Conservation (phyloP, 2,888 invertebrate species). For the Leucophenga maculata region DNA sequence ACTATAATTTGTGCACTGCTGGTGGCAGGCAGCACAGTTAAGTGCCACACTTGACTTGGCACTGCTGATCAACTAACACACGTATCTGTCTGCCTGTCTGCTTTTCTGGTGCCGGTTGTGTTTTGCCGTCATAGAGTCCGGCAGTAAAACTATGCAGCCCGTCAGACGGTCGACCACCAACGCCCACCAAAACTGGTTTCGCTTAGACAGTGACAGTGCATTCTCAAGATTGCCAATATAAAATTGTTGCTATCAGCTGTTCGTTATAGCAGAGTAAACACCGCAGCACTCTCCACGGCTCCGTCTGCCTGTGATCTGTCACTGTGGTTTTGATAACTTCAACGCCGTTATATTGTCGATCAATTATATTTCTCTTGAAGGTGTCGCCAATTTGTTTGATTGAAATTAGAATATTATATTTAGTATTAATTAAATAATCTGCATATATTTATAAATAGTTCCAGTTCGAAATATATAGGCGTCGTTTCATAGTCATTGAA, state of each 20-base stretch:
- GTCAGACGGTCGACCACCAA: neutral
- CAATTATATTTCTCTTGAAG: neutral
- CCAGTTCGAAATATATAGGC: too few species aligned
- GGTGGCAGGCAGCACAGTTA: neutral
- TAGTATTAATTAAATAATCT: too few species aligned
- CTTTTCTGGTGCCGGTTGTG: neutral
- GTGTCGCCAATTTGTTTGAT: neutral
- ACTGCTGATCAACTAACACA: too few species aligned
- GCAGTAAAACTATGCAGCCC: neutral
- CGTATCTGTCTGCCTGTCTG: neutral
- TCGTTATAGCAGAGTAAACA: neutral
- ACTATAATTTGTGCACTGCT: slow-evolving; percentile 24
- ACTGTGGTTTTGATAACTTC: slow-evolving; percentile 5
- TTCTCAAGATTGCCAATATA: neutral
- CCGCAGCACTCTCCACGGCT: neutral
- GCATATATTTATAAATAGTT: too few species aligned
- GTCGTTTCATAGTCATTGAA: too few species aligned
- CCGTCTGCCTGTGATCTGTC: neutral
- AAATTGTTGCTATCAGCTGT: slow-evolving; percentile 12
- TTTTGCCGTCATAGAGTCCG: neutral
- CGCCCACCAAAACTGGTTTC: slow-evolving; percentile 35
- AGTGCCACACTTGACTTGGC: slow-evolving; percentile 4
- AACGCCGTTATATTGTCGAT: slow-evolving; percentile 7
- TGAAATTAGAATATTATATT: too few species aligned
- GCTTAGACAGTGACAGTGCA: neutral